phyloP scores from a whole-genome alignment of 1,140 invertebrate species.

The Nomia melanderi region DNA sequence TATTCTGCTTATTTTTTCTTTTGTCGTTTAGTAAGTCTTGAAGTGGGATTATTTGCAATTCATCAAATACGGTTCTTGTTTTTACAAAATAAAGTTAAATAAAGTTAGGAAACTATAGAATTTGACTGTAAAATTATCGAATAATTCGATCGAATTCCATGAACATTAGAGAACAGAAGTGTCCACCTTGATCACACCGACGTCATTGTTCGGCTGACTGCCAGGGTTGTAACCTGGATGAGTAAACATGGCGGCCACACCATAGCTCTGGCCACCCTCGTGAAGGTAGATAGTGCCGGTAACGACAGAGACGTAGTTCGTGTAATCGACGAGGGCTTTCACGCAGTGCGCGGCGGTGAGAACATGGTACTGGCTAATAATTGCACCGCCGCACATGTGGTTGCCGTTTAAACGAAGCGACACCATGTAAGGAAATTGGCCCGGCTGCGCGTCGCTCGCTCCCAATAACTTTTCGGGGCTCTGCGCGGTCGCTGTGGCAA shows the following conservation, averaged over 20 bases:
- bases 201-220: neutral
- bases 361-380: slow-evolving; percentile 33
- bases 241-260: neutral
- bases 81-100: no score
- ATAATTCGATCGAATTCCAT: no score
- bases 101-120: no score
- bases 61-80: no score
- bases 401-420: slow-evolving; percentile 5
- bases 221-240: no score
- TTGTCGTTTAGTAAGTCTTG: no score
- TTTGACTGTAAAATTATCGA: no score
- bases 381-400: slow-evolving; percentile 46
- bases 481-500: neutral
- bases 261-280: slow-evolving; percentile 12
- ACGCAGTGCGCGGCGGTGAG: slow-evolving; percentile 60
- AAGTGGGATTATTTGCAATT: no score
- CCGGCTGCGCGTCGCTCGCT: neutral
- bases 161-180: neutral
- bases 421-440: slow-evolving; percentile 52
- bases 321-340: neutral
- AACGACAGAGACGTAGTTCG: neutral
- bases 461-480: slow-evolving; percentile 18
- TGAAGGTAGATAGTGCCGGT: slow-evolving; percentile 14
- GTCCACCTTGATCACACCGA: slow-evolving; percentile 44
- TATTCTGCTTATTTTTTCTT: no score